Evolutionary conservation across 2,797 vertebrate species (phyloP), one percentile per base, ranked within the genome.

Genomic region (Ctenopoma kingsleyae): DNA sequence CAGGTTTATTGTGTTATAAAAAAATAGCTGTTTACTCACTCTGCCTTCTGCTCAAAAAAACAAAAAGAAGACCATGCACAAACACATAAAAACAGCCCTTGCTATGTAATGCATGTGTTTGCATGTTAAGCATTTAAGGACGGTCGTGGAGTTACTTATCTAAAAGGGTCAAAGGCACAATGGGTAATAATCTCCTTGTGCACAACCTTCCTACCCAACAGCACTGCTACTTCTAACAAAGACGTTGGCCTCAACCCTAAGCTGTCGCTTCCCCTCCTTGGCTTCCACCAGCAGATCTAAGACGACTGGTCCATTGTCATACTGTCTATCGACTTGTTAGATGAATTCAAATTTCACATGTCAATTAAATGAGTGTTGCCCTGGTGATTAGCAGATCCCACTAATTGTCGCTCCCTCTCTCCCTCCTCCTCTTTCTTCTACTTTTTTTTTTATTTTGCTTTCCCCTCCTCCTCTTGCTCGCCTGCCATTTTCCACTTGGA

Each of bases 401-500:
- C 93, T 94, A 94, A 95, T 94, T 95, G 92, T 91, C 59, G 69
- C 86, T 89, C 84, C 87, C 87, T 64, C 75, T 52, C 44, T 65
- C 80, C 80, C 86, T 85, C 90, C 86, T 81, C 80, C 76, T 72
- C 67, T 66, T 71, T 84, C 75, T 71, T 75, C 53, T 74, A 53
- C 65, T 76, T 81, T 73, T 76, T 79, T 63, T 27, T 61, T 62
- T 74, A 75, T 63, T 27, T 62, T 63, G 82, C 51, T 55, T 48
- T 75, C 73, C 76, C 81, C 84, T 84, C 89, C 89, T 88, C 85
- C 84, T 89, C 78, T 71, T 67, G 54, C 80, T 87, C 84, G 87
- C 80, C 80, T 85, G 78, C 88, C 89, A 94, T 95, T 95, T 95
- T 95, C 93, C 93, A 95, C 95, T 92, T 94, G 95, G 90, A 89